Base-by-base conservation (phyloP, 1,140 invertebrate species). In the Sycophaga agraensis region DNA sequence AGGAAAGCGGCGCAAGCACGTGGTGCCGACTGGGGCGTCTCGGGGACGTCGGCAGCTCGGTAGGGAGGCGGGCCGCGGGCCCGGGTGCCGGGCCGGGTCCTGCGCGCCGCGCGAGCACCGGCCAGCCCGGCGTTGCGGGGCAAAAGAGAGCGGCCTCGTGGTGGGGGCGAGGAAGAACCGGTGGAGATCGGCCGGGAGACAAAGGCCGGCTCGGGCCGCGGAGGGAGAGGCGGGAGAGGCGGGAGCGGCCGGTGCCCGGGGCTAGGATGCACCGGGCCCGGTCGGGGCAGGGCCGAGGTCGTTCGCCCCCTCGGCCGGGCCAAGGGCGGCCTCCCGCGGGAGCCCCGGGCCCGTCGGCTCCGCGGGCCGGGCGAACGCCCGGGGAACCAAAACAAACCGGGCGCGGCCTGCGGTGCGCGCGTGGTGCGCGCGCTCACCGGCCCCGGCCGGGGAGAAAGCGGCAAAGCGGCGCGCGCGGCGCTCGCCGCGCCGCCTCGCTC, bases 301-400 rank as follows among this genome's bases (percentile, higher is more conserved):
- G 6, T 24, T 12, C 45, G 17, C 17, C 16, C 42, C n/a, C n/a
- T n/a, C n/a, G n/a, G n/a, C n/a, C n/a, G n/a, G n/a, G n/a, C n/a
- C n/a, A n/a, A n/a, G n/a, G n/a, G n/a, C 46, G 6, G 46, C 26
- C 7, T 6, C 21, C 4, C 43, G 21, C n/a, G n/a, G 5, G 43
- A 17, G 48, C 17, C 4, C 21, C 1, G 17, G 16, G 31, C 42
- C 14, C 42, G 42, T 12, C 6, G 19, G n/a, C n/a, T n/a, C n/a
- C n/a, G n/a, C n/a, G n/a, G 67, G 66, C 59, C 66, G 71, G 78
- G 75, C 72, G 78, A 79, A 79, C 74, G 77, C 74, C 77, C 77
- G 78, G 76, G 74, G 77, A 80, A 80, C 77, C 78, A 80, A 80
- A 79, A 78, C 78, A 80, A 80, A 79, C 78, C 73, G 71, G n/a